A percentile compares a stretch with the other conserved stretches of the same genome.
Evolutionary conservation across 1,140 invertebrate species (phyloP).

Genomic region (Halesus radiatus): DNA sequence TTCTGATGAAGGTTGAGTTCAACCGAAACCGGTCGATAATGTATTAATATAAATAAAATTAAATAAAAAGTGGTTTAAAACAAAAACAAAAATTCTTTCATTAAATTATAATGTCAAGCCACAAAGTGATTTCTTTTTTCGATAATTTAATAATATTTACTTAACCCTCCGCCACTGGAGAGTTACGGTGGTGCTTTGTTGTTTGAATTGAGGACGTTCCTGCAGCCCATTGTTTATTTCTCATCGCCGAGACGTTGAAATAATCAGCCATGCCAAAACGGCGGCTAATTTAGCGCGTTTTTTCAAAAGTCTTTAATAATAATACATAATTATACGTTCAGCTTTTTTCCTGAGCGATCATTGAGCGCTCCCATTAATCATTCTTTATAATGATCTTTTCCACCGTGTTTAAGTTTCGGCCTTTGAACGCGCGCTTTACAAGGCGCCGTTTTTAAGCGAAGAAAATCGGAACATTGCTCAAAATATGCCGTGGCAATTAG

Average conservation of each 20-base stretch:
- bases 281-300: conserved; percentile 24
- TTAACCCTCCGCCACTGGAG: too few relatives aligned
- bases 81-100: too few relatives aligned
- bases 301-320: neutral
- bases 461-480: too few relatives aligned
- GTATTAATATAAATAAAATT: too few relatives aligned
- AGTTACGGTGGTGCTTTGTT: neutral
- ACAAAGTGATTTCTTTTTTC: too few relatives aligned
- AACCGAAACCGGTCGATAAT: too few relatives aligned
- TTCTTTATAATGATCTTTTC: conserved; percentile 15
- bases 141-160: too few relatives aligned
- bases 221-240: conserved; percentile 6
- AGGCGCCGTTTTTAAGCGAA: too few relatives aligned
- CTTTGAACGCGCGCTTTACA: neutral
- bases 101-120: too few relatives aligned
- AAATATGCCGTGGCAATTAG: too few relatives aligned
- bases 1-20: too few relatives aligned
- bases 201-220: conserved; percentile 5
- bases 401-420: neutral
- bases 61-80: too few relatives aligned
- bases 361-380: conserved; percentile 18
- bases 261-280: conserved; percentile 29
- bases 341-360: conserved; percentile 15
- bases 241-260: conserved; percentile 1
- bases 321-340: conserved; percentile 15